These are phyloP conservation scores for Lissocephala sabroskyi DNA, from an alignment of 2,888 invertebrate species.

Conservation along the genomic window DNA sequence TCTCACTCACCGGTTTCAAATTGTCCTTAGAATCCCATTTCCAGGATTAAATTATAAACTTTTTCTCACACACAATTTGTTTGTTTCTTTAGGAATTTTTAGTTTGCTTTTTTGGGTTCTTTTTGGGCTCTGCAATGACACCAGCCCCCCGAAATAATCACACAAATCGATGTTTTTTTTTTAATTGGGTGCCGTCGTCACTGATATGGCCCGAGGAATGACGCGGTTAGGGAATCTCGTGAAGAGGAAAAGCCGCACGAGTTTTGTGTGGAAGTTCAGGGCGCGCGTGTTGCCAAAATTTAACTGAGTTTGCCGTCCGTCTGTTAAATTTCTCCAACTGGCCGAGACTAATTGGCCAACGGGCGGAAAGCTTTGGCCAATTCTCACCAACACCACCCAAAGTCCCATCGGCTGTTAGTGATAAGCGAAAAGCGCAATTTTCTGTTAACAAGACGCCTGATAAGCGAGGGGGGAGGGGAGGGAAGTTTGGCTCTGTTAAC, in stretches of 20 bases:
- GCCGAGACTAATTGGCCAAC: conserved; percentile 36
- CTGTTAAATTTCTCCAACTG: conserved; percentile 7
- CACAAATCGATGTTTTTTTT: background rate
- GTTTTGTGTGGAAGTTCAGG: conserved; percentile 8
- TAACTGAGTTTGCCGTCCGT: conserved; percentile 16
- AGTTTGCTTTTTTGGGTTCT: no score
- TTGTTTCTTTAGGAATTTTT: no score
- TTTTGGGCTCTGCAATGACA: no score
- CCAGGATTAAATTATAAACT: no score
- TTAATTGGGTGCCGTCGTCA: background rate
- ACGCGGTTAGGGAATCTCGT: no score
- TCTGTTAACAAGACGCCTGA: conserved; percentile 10
- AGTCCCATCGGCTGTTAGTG: conserved; percentile 24
- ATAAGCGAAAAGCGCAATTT: conserved; percentile 40
- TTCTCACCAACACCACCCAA: background rate
- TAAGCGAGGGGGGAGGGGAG: background rate
- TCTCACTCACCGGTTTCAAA: no score
- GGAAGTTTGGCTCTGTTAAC: background rate
- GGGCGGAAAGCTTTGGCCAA: conserved; percentile 39
- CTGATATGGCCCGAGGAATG: background rate
- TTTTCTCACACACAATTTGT: no score
- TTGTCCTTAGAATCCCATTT: no score
- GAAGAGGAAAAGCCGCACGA: no score
- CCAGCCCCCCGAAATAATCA: no score
- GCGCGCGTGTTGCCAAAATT: conserved; percentile 7